Evolutionary conservation across 2,888 invertebrate genomes (phyloP), one percentile per base, ranked within the genome.

Genomic region (Chesias legatella): DNA sequence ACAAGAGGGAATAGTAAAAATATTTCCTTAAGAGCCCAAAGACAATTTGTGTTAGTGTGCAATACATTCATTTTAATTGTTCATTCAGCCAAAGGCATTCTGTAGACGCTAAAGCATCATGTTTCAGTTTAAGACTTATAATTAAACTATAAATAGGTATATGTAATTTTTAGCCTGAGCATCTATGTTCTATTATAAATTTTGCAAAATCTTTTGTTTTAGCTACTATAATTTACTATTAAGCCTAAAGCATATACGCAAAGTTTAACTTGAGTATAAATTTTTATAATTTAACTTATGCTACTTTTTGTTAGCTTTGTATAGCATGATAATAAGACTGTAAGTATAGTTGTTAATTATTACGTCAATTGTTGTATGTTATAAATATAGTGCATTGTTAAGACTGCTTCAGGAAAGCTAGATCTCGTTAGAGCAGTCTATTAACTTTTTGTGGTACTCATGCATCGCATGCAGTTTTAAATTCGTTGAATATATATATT

Each of bases 381-480:
- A 61, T 48, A 54, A 56, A 42, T 48, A 58, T 62, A 48, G 23
- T 51, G 45, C 63, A 68, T 72, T 73, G 67, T 73, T 74, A 67
- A 55, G 63, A 31, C 73, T 60, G 62, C 57, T 57, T 63, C 81
- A 81, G 75, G 61, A 74, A 72, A 72, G 79, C 79, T 84, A 86
- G 86, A 85, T 86, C 86, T 85, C 85, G 81, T 79, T 79, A 69
- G 64, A 70, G 60, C 61, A 66, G 63, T 68, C 56, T 60, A 53
- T 43, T 56, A 56, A 66, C 66, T 58, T 63, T 55, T 49, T 55
- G 49, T 37, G 26, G 35, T 40, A 33, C 21, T 24, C 31, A 33
- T 33, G 23, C 39, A 29, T 9, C 8, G 20, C 23, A 25, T 29
- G 35, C 35, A 28, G 27, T 36, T 30, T 40, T 20, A 38, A 29